phyloP scores from a whole-genome alignment of 2,888 invertebrate genomes.

The Rhodophaea formosa region DNA sequence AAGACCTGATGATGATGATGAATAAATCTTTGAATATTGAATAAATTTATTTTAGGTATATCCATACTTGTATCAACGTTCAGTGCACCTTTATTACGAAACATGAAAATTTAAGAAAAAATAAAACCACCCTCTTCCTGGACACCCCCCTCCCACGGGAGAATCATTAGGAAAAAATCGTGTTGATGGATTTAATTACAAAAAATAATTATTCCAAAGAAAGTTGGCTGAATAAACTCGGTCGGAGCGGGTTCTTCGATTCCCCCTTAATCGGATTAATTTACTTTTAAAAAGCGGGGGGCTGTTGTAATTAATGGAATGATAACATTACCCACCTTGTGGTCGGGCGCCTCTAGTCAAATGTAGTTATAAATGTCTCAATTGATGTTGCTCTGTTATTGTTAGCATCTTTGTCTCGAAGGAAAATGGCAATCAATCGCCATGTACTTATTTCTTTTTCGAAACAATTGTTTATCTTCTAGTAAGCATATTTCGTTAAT shows the following conservation, averaged over 20 bases:
- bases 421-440: no score
- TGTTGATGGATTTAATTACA: conserved; percentile 82
- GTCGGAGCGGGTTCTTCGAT: conserved; percentile 79
- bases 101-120: conserved; percentile 57
- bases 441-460: no score
- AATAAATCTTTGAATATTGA: no score
- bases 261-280: conserved; percentile 81
- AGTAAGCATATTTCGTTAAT: no score
- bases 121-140: conserved; percentile 48
- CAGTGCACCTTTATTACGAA: conserved; percentile 39
- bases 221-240: conserved; percentile 79
- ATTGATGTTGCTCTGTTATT: neutral
- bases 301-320: conserved; percentile 80
- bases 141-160: conserved; percentile 63
- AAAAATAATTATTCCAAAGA: conserved; percentile 81
- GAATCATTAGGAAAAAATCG: conserved; percentile 81
- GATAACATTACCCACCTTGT: conserved; percentile 78
- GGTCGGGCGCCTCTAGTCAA: conserved; percentile 63
- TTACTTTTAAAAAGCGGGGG: conserved; percentile 79
- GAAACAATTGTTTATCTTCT: no score
- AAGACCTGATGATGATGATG: no score
- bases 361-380: conserved; percentile 23
- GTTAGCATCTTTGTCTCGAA: no score
- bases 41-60: conserved; percentile 9
- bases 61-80: conserved; percentile 39